Base-by-base conservation (phyloP, 2,888 invertebrate species). In the Mylabris sibirica region DNA sequence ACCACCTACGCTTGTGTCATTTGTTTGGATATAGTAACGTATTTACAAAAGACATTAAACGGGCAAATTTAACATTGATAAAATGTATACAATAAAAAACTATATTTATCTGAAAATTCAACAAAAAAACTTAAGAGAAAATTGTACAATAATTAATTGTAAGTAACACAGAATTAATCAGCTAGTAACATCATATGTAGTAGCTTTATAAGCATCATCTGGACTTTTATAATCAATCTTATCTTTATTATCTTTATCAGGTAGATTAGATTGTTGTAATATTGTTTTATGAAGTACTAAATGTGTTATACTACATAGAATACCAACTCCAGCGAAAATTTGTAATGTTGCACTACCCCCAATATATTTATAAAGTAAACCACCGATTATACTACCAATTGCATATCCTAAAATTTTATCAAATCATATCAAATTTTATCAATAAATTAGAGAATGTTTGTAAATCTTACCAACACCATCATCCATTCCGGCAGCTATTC, bases 401-500 rank as follows among this genome's bases (percentile, higher is more conserved):
- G 93, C 91, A 79, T 91, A 94, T n/a, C 94, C 94, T 91, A 35
- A 6, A 68, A 53, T n/a, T 30, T 20, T 26, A 30, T 53, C 26
- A 34, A 66, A 63, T 44, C 64, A 60, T 44, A 63, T 14, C 5
- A 26, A 57, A 17, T 64, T 49, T 34, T 67, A 63, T 66, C 11
- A 14, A 59, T 49, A 49, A 49, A 17, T 44, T 17, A 9, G 0
- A 0, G 20, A 34, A n/a, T 30, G n/a, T n/a, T n/a, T n/a, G n/a
- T n/a, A n/a, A 62, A 67, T 65, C 86, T 83, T 79, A 92, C 92
- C 93, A 34, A 94, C 85, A 0, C 95, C 95, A 79, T 95, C 95
- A 80, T 95, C 95, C 90, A 94, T 91, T n/a, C 94, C 95, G 0
- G 94, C 94, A 44, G 94, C 92, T 34, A 95, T 88, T 0, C 95